Evolutionary conservation across 2,888 invertebrate species (phyloP).

Genomic region (Pilophorus perplexus): DNA sequence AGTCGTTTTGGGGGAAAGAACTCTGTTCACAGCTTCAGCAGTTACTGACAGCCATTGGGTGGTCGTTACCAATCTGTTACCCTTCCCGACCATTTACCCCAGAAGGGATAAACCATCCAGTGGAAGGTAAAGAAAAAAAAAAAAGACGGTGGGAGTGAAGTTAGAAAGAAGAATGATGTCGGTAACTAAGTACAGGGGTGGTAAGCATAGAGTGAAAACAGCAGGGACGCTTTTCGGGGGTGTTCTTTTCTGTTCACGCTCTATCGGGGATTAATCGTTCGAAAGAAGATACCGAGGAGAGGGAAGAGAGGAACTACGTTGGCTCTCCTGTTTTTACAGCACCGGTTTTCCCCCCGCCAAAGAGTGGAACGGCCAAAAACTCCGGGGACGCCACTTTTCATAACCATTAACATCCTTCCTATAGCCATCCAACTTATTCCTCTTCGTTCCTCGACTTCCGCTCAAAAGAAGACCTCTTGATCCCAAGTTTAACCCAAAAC

Average conservation of each 20-base stretch:
- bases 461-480: too few relatives aligned
- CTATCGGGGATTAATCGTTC: constrained; percentile 34
- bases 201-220: too few relatives aligned
- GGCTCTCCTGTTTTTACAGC: constrained; percentile 1
- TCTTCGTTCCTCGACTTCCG: too few relatives aligned
- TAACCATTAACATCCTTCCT: background rate
- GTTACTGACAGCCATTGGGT: constrained; percentile 24
- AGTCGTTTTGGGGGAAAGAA: too few relatives aligned
- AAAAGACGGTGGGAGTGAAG: constrained; percentile 6
- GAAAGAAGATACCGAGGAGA: constrained; percentile 8
- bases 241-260: constrained; percentile 11
- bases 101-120: background rate
- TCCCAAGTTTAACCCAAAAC: too few relatives aligned
- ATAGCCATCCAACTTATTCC: too few relatives aligned
- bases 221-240: constrained; percentile 3
- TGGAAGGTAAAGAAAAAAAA: background rate
- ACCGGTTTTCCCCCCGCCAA: background rate
- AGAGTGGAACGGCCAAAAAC: constrained; percentile 23
- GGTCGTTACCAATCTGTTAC: constrained; percentile 32
- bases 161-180: constrained; percentile 19
- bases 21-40: too few relatives aligned
- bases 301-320: constrained; percentile 17
- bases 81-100: constrained; percentile 29
- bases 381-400: constrained; percentile 13
- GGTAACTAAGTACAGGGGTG: too few relatives aligned